Evolutionary conservation across 1,140 invertebrate species (phyloP), one percentile per base, ranked within the genome.

Genomic region (Solenopsis fugax): DNA sequence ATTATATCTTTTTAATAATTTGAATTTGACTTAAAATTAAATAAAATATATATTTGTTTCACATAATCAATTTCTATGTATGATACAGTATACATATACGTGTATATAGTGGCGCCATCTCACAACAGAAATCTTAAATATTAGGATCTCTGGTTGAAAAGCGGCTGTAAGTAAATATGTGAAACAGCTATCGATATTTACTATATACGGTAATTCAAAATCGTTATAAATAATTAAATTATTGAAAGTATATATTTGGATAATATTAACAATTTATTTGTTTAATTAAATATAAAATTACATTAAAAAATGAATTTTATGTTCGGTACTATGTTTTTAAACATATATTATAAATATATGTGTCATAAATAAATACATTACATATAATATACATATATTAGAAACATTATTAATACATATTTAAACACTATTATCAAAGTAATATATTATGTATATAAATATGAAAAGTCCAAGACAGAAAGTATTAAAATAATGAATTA

Each of bases 51-150:
- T 65, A 77, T 77, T 85, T 37, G 1, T 37, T 64, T 62, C 0
- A 24, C 12, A 1, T 18, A 16, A 54, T 4, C 0, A 6, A 45
- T 50, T 29, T 54, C 37, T 0, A 34, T 52, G 16, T 34, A 9
- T 62, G 1, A 21, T 37, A 2, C 4, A 34, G 12, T 45, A 45
- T 34, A 82, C 37, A 45, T 62, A 75, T 65, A 65, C 24, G n/a
- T 69, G 4, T 18, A 71, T 82, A 65, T 54, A 37, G 87, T 91
- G 87, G 87, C 90, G 90, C 90, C 90, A 91, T 65, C 90, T 91
- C 34, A 62, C 85, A 65, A 87, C 60, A 60, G 80, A 76, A 85
- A 67, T 72, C 69, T 48, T 58, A 85, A 91, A 52, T 86, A 64
- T n/a, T 34, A 29, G 16, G 16, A 7, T 21, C 5, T 24, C 0